Evolutionary conservation across 2,797 vertebrate genomes (phyloP).

Genomic region (Onychomys leucogaster): DNA sequence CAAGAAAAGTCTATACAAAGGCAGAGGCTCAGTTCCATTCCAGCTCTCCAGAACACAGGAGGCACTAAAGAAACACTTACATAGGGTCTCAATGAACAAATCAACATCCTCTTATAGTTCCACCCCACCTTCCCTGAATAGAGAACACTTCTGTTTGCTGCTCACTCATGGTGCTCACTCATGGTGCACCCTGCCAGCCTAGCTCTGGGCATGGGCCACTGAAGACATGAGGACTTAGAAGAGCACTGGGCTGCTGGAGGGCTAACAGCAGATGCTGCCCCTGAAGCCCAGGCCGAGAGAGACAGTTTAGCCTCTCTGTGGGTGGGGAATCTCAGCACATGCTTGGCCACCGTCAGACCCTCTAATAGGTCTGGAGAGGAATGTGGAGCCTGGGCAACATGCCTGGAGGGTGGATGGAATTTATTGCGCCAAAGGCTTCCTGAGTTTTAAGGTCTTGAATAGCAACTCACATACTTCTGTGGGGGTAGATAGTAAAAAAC

Average conservation of each 20-base stretch:
- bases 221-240: neutral
- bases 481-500: neutral
- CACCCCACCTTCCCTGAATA: neutral
- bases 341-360: neutral
- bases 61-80: neutral
- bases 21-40: neutral
- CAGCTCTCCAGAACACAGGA: neutral
- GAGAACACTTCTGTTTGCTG: neutral
- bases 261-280: neutral
- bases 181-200: neutral
- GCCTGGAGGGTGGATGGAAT: constrained; percentile 54
- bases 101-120: neutral
- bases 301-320: neutral
- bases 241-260: neutral
- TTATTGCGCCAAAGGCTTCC: constrained; percentile 48
- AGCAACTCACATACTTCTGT: constrained; percentile 59
- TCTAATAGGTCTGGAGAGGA: constrained; percentile 12
- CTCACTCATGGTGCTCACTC: neutral
- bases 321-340: neutral
- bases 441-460: constrained; percentile 62
- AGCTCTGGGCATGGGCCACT: accelerated
- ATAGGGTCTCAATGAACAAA: neutral
- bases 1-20: neutral
- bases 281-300: neutral
- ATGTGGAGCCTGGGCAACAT: neutral